Evolutionary conservation across 2,113 vertebrate species (phyloP), one percentile per base, ranked within the genome.

Genomic region (Bujurquina vittata): DNA sequence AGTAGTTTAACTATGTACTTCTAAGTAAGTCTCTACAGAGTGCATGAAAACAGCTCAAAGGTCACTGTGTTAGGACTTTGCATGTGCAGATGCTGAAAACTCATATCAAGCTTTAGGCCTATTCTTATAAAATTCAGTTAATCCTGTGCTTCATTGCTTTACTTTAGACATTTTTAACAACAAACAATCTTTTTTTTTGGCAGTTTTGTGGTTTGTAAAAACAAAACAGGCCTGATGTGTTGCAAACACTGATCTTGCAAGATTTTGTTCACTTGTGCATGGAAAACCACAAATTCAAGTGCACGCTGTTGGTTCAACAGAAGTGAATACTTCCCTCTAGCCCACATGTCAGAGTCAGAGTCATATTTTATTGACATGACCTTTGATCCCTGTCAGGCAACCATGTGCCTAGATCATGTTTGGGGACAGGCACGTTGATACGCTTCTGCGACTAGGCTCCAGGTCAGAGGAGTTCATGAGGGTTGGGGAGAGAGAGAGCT

Each of bases 341-440:
- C 11, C 75, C 9, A 69, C 77, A 78, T 91, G 93, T 91, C 18
- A 59, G 87, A 91, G 83, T 88, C n/a, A 59, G 88, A 91, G 83
- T 88, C 83, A 80, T 91, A 85, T 90, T 93, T 92, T 91, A 92
- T 85, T 80, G 86, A 80, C 29, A 1, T 82, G 89, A 92, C 89
- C 93, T 92, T 85, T 93, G 92, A 88, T 57, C 91, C 84, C 86
- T 94, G 90, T 92, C 94, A 94, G 84, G 84, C 86, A 93, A 90
- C 91, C 92, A 92, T 94, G 90, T 89, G 88, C 87, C 90, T 88
- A 88, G 93, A 90, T 93, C 91, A 84, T 93, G 90, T 93, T 94
- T 91, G 93, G 84, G 91, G 81, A 87, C 75, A 82, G 84, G 84
- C 89, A 65, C 62, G 35, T 87, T 91, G 91, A 93, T 91, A 91